Base-by-base conservation (phyloP, 92 coral and sea anemone species). In the Epizoanthus scotinus region DNA sequence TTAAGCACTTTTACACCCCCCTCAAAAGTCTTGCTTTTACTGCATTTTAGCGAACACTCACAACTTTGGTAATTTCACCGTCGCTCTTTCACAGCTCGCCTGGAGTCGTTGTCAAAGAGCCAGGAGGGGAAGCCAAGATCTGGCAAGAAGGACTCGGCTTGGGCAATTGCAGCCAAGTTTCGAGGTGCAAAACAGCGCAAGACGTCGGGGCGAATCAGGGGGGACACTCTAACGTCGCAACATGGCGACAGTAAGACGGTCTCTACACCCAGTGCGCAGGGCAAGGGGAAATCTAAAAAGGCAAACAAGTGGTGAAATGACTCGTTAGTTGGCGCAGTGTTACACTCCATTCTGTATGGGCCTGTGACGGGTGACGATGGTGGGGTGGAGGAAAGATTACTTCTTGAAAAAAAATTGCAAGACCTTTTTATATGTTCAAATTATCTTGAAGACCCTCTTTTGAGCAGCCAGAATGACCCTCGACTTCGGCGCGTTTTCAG, bases 91-190 rank as follows among this genome's bases (percentile, higher is more conserved):
- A 62, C 82, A 92, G 97, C 91, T 79, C 97, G 94, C 4, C 87
- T 92, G 53, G 94, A 92, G 82, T 73, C 87, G 24, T 66, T 90
- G 20, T 92, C 97, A 24, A 89, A 84, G 56, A 77, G 72, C 38
- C 67, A 79, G 8, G 97, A 89, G 34, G 68, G 85, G 18, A 72
- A 77, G 77, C 97, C 90, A 14, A 91, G 83, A 70, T 84, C 91
- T 25, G 82, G 82, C 26, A 87, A 86, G 60, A 92, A 90, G 49
- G 94, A 92, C 42, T 87, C 97, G 14, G 27, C 79, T 25, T 90
- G 91, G 97, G 84, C 63, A 29, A 52, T 81, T 71, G 91, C 84
- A 19, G 64, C 82, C 29, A 86, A 88, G 71, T 19, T 78, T 26
- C 77, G 87, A 17, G n/a, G n/a, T n/a, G n/a, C n/a, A n/a, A 85